Evolutionary conservation across 2,797 vertebrate species (phyloP).

Genomic region (Sphaeramia orbicularis): DNA sequence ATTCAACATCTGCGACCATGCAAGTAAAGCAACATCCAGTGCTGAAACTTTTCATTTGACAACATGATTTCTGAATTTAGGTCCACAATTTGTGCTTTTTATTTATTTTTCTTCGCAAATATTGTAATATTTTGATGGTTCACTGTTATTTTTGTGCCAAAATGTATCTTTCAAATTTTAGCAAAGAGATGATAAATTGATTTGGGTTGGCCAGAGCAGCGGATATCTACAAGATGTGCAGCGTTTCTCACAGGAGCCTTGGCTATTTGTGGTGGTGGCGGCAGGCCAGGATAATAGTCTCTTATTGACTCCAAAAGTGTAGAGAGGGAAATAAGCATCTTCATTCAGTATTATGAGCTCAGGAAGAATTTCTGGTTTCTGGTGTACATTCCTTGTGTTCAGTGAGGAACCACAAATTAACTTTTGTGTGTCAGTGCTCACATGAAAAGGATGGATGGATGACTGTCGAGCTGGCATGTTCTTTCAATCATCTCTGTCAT

Average conservation of each 20-base stretch:
- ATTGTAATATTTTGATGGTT: neutral
- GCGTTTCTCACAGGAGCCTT: constrained; percentile 4
- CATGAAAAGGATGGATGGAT: neutral
- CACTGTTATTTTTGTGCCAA: neutral
- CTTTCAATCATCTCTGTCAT: constrained; percentile 33
- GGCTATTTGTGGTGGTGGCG: constrained; percentile 31
- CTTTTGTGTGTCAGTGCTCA: neutral
- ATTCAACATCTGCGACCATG: no score
- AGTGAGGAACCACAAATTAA: neutral
- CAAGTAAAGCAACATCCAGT: no score
- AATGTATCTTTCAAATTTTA: neutral
- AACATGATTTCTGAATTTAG: neutral
- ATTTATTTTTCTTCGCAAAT: neutral
- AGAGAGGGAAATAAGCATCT: constrained; percentile 8
- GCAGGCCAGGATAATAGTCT: neutral
- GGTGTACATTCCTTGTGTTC: constrained; percentile 1
- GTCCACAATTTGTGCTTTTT: neutral
- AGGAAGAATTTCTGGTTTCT: constrained; percentile 6
- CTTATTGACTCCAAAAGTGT: constrained; percentile 6
- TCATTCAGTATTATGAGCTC: constrained; percentile 5
- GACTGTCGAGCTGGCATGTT: neutral
- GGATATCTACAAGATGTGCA: neutral
- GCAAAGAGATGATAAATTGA: neutral
- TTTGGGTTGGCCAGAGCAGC: neutral
- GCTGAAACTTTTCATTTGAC: no score